Conservation (phyloP, 2,888 invertebrate species). For the Drosophila sordidula region DNA sequence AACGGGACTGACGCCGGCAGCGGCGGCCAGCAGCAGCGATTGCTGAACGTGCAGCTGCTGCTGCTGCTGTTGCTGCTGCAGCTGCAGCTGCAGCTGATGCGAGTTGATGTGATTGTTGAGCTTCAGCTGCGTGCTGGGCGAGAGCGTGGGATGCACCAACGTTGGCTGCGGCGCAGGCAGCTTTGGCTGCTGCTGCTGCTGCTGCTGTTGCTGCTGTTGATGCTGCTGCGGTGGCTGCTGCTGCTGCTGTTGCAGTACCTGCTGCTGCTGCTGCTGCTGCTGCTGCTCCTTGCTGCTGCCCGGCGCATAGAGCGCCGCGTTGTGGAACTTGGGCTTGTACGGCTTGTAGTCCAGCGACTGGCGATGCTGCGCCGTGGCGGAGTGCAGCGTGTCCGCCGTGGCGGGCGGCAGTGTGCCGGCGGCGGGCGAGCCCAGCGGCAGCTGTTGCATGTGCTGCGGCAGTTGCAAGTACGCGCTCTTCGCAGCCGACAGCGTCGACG, state of each 20-base stretch:
- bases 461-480: slow-evolving; percentile 76
- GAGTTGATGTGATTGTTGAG: slow-evolving; percentile 82
- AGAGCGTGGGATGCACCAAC: slow-evolving; percentile 74
- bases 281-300: slow-evolving; percentile 66
- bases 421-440: slow-evolving; percentile 82
- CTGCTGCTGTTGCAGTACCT: slow-evolving; percentile 41
- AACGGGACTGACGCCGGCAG: slow-evolving; percentile 37
- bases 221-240: slow-evolving; percentile 49
- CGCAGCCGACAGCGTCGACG: slow-evolving; percentile 75
- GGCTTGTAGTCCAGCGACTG: slow-evolving; percentile 86
- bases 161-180: slow-evolving; percentile 47
- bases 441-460: slow-evolving; percentile 70
- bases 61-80: slow-evolving; percentile 71
- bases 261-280: slow-evolving; percentile 58
- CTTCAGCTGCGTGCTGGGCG: slow-evolving; percentile 82
- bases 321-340: slow-evolving; percentile 92
- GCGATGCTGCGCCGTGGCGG: slow-evolving; percentile 67
- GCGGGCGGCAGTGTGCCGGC: slow-evolving; percentile 80
- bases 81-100: slow-evolving; percentile 78
- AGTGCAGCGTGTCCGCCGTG: slow-evolving; percentile 55
- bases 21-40: slow-evolving; percentile 57
- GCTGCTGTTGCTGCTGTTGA: slow-evolving; percentile 22
- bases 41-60: slow-evolving; percentile 65
- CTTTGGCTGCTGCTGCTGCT: slow-evolving; percentile 52
- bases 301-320: slow-evolving; percentile 86